Percentiles rank a stretch among this genome's conserved stretches.
Conservation (phyloP, 2,888 invertebrate species). For the Abrostola triplasia region DNA sequence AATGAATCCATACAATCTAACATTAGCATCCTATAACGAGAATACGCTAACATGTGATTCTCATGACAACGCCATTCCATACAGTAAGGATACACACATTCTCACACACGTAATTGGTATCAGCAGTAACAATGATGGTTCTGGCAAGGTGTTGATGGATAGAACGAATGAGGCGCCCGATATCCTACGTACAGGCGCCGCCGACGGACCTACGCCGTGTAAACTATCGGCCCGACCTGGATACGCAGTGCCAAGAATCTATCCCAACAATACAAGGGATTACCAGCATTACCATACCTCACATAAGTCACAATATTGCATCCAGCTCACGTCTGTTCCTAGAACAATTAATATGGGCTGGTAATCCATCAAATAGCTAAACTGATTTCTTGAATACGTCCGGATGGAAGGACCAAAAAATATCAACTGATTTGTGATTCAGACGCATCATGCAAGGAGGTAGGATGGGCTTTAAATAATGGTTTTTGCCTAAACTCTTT, state of each 20-base stretch:
- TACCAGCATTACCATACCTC: slow-evolving; percentile 30
- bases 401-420: slow-evolving; percentile 26
- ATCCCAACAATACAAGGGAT: slow-evolving; percentile 24
- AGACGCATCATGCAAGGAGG: too few species aligned
- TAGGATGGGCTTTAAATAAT: too few species aligned
- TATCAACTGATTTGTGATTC: background rate
- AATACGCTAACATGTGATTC: too few species aligned
- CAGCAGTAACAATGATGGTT: slow-evolving; percentile 22
- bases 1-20: too few species aligned
- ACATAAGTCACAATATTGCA: slow-evolving; percentile 29
- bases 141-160: slow-evolving; percentile 25
- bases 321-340: slow-evolving; percentile 15
- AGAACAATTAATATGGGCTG: slow-evolving; percentile 41
- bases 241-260: slow-evolving; percentile 44
- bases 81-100: background rate
- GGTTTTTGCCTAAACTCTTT: too few species aligned
- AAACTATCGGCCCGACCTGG: slow-evolving; percentile 46
- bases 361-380: slow-evolving; percentile 34
- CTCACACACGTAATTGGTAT: slow-evolving; percentile 1
- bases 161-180: slow-evolving; percentile 25
- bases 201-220: slow-evolving; percentile 42
- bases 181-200: slow-evolving; percentile 44
- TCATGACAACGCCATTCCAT: too few species aligned
- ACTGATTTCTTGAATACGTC: slow-evolving; percentile 31
- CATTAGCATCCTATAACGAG: too few species aligned